phyloP scores from a whole-genome alignment of 2,797 vertebrate species.

The Tapera naevia region DNA sequence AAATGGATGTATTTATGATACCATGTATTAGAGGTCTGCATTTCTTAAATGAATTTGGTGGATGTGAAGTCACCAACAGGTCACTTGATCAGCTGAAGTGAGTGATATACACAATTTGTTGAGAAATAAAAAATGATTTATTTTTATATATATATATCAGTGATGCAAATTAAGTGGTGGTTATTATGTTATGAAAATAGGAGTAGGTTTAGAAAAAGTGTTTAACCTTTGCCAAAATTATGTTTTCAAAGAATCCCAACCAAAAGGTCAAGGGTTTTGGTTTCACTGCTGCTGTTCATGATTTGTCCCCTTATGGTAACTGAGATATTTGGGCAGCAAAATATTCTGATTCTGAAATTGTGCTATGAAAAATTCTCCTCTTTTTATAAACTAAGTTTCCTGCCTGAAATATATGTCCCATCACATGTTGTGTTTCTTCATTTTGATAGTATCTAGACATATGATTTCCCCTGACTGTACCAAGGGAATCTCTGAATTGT shows the following conservation, averaged over 20 bases:
- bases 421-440: neutral
- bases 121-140: neutral
- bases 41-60: neutral
- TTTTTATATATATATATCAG: too few species aligned
- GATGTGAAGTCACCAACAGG: neutral
- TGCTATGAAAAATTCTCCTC: neutral
- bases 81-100: neutral
- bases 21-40: neutral
- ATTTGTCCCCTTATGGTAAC: neutral
- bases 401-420: neutral
- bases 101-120: neutral
- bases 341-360: neutral
- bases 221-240: neutral
- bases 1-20: neutral
- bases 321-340: neutral
- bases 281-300: neutral
- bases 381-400: neutral
- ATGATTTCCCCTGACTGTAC: neutral
- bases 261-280: neutral
- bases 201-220: neutral
- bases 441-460: neutral
- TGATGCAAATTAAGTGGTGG: neutral
- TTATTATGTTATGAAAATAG: neutral
- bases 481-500: neutral
- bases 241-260: neutral